Conservation (phyloP, 2,797 vertebrate species). For the Spondyliosoma cantharus region DNA sequence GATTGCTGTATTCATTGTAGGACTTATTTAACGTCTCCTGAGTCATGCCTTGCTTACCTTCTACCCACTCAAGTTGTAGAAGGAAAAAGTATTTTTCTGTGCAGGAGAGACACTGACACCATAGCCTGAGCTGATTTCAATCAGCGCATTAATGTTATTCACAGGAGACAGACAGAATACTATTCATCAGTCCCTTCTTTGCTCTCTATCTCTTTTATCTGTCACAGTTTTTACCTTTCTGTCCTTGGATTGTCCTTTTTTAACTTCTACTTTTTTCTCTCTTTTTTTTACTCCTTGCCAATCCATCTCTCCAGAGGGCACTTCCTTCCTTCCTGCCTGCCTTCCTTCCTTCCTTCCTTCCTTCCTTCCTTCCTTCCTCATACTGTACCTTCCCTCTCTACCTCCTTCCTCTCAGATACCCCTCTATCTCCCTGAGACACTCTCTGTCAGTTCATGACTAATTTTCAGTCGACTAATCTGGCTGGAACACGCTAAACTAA, state of each 20-base stretch:
- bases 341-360: neutral
- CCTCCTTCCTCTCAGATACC: neutral
- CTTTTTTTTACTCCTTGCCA: conserved; percentile 1
- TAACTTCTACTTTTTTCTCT: conserved; percentile 1
- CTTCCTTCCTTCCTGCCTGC: neutral
- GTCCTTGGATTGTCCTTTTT: conserved; percentile 55
- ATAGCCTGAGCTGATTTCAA: conserved; percentile 34
- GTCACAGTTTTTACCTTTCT: conserved; percentile 24
- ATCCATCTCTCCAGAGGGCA: conserved; percentile 23
- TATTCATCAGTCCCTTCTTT: conserved; percentile 45
- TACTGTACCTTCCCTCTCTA: neutral
- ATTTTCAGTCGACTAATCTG: conserved; percentile 74
- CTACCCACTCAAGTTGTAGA: conserved; percentile 5
- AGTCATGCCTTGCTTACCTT: conserved; percentile 16
- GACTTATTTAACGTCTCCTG: conserved; percentile 19
- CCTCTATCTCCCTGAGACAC: conserved; percentile 41
- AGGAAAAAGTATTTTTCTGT: conserved; percentile 10
- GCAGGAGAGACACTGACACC: conserved; percentile 34
- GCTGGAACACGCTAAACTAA: conserved; percentile 73
- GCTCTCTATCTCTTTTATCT: conserved; percentile 42
- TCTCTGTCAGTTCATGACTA: conserved; percentile 61
- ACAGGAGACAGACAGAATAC: conserved; percentile 25
- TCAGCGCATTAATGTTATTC: conserved; percentile 40
- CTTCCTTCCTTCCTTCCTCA: conserved; percentile 1
- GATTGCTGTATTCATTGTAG: conserved; percentile 17